These are phyloP conservation scores for Syngnathus acus DNA, from an alignment of 2,797 vertebrate genomes.

Conservation along the genomic window DNA sequence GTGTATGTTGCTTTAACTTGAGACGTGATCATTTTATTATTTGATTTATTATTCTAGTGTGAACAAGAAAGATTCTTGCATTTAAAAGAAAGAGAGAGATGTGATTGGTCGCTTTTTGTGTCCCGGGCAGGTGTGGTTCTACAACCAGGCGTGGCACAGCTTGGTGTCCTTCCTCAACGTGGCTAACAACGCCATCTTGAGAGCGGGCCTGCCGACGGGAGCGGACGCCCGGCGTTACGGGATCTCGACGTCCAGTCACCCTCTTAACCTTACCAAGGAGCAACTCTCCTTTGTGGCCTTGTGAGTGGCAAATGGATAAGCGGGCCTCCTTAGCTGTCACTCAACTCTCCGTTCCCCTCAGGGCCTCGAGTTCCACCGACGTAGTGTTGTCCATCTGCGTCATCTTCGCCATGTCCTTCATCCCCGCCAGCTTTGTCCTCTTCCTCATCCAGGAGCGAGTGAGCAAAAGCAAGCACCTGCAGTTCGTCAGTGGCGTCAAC, in stretches of 20 bases:
- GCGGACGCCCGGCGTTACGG: slow-evolving; percentile 75
- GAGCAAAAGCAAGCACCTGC: slow-evolving; percentile 93
- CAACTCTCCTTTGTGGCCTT: slow-evolving; percentile 82
- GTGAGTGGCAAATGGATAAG: slow-evolving; percentile 67
- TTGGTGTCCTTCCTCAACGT: slow-evolving; percentile 84
- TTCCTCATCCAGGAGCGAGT: slow-evolving; percentile 98
- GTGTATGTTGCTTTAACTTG: slow-evolving; percentile 2
- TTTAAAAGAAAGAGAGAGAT: too few species aligned
- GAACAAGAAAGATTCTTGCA: too few species aligned
- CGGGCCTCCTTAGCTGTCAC: neutral
- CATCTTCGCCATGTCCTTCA: slow-evolving; percentile 99
- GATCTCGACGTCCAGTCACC: slow-evolving; percentile 87
- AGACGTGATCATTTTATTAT: too few species aligned
- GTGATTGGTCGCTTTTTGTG: neutral
- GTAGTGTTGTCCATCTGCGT: slow-evolving; percentile 97
- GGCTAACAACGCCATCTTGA: slow-evolving; percentile 89
- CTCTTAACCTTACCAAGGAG: slow-evolving; percentile 90
- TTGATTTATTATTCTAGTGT: too few species aligned
- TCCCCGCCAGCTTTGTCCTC: slow-evolving; percentile 96
- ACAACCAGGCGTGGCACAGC: slow-evolving; percentile 91
- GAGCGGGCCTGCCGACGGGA: slow-evolving; percentile 77
- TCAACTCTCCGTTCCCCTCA: slow-evolving; percentile 23
- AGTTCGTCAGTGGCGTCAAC: slow-evolving; percentile 95
- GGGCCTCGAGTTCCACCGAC: slow-evolving; percentile 85
- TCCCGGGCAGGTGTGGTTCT: slow-evolving; percentile 88